Evolutionary conservation across 2,888 invertebrate species (phyloP).

Genomic region (Drosophila vallismaia): DNA sequence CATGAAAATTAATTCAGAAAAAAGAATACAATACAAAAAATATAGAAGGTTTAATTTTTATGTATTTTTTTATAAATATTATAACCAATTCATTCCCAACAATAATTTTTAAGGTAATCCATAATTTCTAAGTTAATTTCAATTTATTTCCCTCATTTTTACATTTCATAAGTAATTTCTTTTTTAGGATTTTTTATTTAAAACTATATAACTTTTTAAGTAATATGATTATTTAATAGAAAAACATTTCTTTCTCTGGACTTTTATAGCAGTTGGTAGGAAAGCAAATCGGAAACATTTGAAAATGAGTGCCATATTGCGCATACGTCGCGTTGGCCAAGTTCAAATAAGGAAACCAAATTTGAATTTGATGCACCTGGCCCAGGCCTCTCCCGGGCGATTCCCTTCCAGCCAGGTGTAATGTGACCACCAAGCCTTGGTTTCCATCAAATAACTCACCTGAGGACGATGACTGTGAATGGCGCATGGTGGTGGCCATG

Average conservation of each 20-base stretch:
- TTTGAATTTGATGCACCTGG: slow-evolving; percentile 46
- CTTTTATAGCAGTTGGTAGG: background rate
- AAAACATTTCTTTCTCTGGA: background rate
- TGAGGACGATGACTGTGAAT: slow-evolving; percentile 90
- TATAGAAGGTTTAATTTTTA: too few relatives aligned
- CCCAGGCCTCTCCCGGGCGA: background rate
- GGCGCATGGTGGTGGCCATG: slow-evolving; percentile 89
- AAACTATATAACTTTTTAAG: too few relatives aligned
- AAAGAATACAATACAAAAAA: background rate
- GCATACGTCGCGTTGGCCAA: slow-evolving; percentile 48
- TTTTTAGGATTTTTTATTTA: too few relatives aligned
- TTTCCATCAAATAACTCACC: slow-evolving; percentile 85
- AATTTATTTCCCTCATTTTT: too few relatives aligned
- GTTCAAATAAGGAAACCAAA: slow-evolving; percentile 28
- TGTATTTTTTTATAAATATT: too few relatives aligned
- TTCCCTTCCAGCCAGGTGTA: background rate
- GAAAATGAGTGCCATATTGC: slow-evolving; percentile 47
- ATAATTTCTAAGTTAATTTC: too few relatives aligned
- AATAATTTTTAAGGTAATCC: too few relatives aligned
- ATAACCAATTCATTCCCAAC: too few relatives aligned
- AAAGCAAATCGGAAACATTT: slow-evolving; percentile 45
- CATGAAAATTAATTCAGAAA: slow-evolving; percentile 40
- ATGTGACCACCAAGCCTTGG: background rate
- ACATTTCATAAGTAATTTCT: too few relatives aligned
- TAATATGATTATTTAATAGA: too few relatives aligned